These are phyloP conservation scores for Thymelicus sylvestris DNA, from an alignment of 2,888 invertebrate species.

Conservation along the genomic window DNA sequence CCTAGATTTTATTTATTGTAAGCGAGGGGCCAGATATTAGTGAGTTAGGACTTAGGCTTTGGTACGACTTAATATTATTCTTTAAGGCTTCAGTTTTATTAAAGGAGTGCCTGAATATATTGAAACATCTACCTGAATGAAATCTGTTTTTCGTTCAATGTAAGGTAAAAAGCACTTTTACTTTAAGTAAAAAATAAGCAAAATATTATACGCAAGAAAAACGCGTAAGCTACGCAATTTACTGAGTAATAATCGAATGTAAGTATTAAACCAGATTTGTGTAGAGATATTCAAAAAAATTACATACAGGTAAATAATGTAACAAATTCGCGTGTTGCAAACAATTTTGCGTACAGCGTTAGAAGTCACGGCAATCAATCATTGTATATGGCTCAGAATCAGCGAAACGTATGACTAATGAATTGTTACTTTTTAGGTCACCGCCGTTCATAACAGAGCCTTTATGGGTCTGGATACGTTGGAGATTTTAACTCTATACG, in stretches of 20 bases:
- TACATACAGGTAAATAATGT: neutral
- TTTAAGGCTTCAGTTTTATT: too few relatives aligned
- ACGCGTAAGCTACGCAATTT: too few relatives aligned
- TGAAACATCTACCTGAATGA: neutral
- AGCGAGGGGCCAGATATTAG: too few relatives aligned
- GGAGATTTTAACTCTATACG: slow-evolving; percentile 94
- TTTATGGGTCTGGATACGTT: slow-evolving; percentile 94
- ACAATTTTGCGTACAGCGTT: slow-evolving; percentile 23
- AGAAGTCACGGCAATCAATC: slow-evolving; percentile 35
- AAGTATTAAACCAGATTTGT: too few relatives aligned
- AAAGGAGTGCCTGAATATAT: neutral
- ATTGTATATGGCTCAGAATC: slow-evolving; percentile 21
- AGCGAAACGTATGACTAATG: slow-evolving; percentile 26
- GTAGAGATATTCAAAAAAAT: too few relatives aligned
- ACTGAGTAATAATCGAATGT: too few relatives aligned
- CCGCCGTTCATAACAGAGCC: slow-evolving; percentile 90
- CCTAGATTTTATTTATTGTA: too few relatives aligned
- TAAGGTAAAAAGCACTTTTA: neutral
- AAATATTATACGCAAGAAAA: too few relatives aligned
- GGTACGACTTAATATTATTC: too few relatives aligned
- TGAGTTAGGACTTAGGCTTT: too few relatives aligned
- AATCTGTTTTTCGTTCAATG: neutral
- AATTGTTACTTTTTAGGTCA: slow-evolving; percentile 77
- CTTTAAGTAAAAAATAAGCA: neutral
- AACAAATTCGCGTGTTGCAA: slow-evolving; percentile 14